These are phyloP conservation scores for Labeo rohita DNA, from an alignment of 2,113 vertebrate species.

Conservation along the genomic window DNA sequence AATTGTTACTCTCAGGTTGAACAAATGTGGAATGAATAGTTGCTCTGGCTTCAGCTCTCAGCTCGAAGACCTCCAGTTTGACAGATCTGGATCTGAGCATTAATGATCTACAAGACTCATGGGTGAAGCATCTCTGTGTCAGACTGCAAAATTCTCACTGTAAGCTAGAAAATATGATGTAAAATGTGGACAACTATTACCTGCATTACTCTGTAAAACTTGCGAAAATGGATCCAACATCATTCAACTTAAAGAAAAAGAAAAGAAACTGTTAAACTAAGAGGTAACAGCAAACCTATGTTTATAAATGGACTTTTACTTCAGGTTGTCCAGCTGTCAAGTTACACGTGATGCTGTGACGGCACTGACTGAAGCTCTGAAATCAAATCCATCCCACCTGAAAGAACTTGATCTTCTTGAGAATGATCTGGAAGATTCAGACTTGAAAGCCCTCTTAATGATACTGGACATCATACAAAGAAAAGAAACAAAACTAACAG, in stretches of 20 bases:
- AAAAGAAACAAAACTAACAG: too few relatives aligned
- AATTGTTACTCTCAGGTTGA: too few relatives aligned
- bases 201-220: too few relatives aligned
- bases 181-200: too few relatives aligned
- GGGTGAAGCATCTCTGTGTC: neutral
- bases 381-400: conserved; percentile 10
- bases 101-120: neutral
- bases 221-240: neutral
- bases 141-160: conserved; percentile 56
- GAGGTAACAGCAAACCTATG: neutral
- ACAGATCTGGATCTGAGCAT: conserved; percentile 49
- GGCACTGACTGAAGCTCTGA: neutral
- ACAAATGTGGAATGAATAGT: conserved; percentile 3
- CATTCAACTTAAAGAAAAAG: too few relatives aligned
- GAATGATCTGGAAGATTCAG: conserved; percentile 15
- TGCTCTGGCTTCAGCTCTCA: conserved; percentile 3
- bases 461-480: neutral
- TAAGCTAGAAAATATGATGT: conserved; percentile 58
- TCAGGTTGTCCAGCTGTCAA: conserved; percentile 25
- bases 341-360: neutral
- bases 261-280: too few relatives aligned
- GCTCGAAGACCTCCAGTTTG: conserved; percentile 27
- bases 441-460: neutral
- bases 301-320: neutral
- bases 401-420: neutral